Conservation (phyloP, 23 tunicate species). For the Trididemnum miniatum region DNA sequence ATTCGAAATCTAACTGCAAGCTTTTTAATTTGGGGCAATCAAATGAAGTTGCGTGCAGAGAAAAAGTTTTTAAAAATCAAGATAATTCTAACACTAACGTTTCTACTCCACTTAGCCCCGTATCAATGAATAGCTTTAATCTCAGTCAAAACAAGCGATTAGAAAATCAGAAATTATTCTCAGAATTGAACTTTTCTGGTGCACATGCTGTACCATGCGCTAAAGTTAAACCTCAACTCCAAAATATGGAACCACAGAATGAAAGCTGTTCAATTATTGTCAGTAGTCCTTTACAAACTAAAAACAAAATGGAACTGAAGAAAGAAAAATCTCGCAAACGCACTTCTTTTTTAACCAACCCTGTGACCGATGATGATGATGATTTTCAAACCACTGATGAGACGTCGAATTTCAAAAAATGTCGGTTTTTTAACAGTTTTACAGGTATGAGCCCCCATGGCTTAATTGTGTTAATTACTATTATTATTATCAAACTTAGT, state of each 20-base stretch:
- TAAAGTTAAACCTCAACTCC: constrained; percentile 43
- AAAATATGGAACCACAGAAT: not conserved
- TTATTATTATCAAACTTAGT: too few relatives aligned
- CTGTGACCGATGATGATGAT: too few relatives aligned
- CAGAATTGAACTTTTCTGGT: constrained; percentile 24
- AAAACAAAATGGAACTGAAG: too few relatives aligned
- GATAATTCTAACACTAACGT: not conserved
- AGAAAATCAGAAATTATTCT: constrained; percentile 57
- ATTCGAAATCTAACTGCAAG: not conserved
- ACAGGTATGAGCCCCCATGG: too few relatives aligned
- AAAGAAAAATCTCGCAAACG: too few relatives aligned
- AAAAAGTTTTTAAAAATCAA: too few relatives aligned
- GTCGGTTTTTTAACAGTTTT: too few relatives aligned
- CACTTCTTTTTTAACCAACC: too few relatives aligned
- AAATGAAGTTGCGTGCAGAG: not conserved
- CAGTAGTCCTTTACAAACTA: not conserved
- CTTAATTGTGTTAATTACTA: too few relatives aligned
- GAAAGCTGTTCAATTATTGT: not conserved
- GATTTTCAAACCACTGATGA: too few relatives aligned
- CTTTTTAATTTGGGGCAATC: too few relatives aligned
- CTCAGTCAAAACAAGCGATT: constrained; percentile 28
- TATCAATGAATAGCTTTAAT: constrained; percentile 20
- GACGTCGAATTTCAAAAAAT: too few relatives aligned
- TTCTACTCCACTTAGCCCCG: constrained; percentile 3
- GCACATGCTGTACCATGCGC: constrained; percentile 25